These are phyloP conservation scores for Mesocricetus auratus DNA, from an alignment of 2,113 vertebrate genomes.

Conservation along the genomic window DNA sequence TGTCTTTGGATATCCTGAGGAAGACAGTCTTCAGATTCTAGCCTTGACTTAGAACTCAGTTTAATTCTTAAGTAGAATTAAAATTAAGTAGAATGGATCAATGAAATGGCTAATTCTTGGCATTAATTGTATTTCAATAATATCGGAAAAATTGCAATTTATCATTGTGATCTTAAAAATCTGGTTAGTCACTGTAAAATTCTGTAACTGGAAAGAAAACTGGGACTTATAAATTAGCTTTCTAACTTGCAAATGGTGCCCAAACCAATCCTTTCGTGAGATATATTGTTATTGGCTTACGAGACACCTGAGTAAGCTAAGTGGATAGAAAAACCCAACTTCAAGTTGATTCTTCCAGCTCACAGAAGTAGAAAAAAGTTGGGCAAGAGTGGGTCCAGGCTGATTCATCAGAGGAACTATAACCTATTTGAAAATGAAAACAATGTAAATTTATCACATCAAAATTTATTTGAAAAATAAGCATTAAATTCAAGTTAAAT, in stretches of 20 bases:
- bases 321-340: background rate
- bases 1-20: background rate
- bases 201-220: background rate
- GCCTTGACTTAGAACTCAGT: background rate
- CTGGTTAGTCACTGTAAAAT: background rate
- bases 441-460: background rate
- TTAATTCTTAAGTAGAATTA: background rate
- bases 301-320: background rate
- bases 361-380: background rate
- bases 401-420: background rate
- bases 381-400: background rate
- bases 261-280: background rate
- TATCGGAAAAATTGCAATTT: background rate
- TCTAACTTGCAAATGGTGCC: background rate
- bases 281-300: background rate
- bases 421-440: background rate
- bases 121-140: background rate
- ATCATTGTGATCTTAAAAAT: background rate
- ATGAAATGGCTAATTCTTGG: background rate
- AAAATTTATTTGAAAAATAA: conserved; percentile 11
- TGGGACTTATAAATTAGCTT: background rate
- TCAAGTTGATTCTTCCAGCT: background rate
- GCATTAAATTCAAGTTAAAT: background rate
- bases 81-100: background rate
- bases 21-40: background rate